phyloP scores from a whole-genome alignment of 1,140 invertebrate genomes.

The Papilio polyxenes region DNA sequence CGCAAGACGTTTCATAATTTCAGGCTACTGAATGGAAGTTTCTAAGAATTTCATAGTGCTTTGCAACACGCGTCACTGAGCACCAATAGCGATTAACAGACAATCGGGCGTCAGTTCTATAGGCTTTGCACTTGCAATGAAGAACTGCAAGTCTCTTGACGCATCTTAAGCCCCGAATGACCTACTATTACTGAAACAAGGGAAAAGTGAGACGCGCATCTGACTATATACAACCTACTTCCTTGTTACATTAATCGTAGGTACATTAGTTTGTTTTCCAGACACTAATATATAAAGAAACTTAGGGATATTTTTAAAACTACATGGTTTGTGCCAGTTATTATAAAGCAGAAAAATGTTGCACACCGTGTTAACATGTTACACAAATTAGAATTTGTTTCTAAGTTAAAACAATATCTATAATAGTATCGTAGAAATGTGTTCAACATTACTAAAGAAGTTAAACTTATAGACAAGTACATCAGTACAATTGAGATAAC shows the following conservation, averaged over 20 bases:
- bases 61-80: not conserved
- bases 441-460: not conserved
- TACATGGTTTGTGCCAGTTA: no score
- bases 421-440: not conserved
- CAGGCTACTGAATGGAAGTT: not conserved
- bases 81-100: conserved; percentile 23
- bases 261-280: not conserved
- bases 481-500: conserved; percentile 10
- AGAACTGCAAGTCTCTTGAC: not conserved
- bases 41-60: not conserved
- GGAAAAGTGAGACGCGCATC: not conserved
- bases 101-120: conserved; percentile 21
- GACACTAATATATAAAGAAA: not conserved
- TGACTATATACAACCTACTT: not conserved
- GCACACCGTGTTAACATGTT: no score
- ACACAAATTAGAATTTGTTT: not conserved
- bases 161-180: conserved; percentile 20
- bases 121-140: conserved; percentile 16
- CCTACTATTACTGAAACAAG: conserved; percentile 8
- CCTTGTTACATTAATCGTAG: not conserved
- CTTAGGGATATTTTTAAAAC: no score
- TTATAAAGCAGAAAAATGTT: no score
- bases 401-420: not conserved
- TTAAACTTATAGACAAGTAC: not conserved
- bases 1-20: not conserved